Base-by-base conservation (phyloP, 1,140 invertebrate genomes). In the Steinernema khuongi region DNA sequence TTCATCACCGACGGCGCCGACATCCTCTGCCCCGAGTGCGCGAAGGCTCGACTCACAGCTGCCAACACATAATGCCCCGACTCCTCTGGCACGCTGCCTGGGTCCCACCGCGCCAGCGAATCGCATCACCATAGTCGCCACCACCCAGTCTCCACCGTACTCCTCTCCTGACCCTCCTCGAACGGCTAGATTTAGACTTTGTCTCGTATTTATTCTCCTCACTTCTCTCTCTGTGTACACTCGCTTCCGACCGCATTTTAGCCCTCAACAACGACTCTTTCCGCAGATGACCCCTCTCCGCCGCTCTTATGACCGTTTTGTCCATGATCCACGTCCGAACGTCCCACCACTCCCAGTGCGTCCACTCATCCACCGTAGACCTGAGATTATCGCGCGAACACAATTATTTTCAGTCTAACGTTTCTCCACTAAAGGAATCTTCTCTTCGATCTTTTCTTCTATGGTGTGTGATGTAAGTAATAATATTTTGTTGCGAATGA, bases 1-100 rank as follows among this genome's bases (percentile, higher is more conserved):
- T 99, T 99, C 89, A 97, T 99, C 87, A 97, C 95, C 81, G 96
- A 98, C 86, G 92, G 89, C 2, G 91, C 92, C 74, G 94, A 98
- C 86, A 97, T 99, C 85, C 91, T 99, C 81, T 99, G 97, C 88
- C 94, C 96, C 1, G 95, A 98, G 85, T 99, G 96, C 89, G 96
- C 96, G 85, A 96, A 96, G 87, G 81, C 82, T 2, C 29, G 81
- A 17, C 74, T 81, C 1, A 81, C 82, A 78, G 80, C 80, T 2
- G 74, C 79, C 4, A 79, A 81, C 70, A 70, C 74, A 4, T 81
- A 70, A 71, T 68, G 31, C 11, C 50, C 22, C 50, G 4, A 17
- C 7, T n/a, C 2, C 50, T 26, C 50, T 60, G 50, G 50, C 50
- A 60, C 50, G 11, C 11, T 11, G 14, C 50, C 26, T 60, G 50